Percentiles rank a stretch among this genome's conserved stretches.
These are phyloP conservation scores for Uria lomvia DNA, from an alignment of 2,113 vertebrate genomes.

Conservation along the genomic window DNA sequence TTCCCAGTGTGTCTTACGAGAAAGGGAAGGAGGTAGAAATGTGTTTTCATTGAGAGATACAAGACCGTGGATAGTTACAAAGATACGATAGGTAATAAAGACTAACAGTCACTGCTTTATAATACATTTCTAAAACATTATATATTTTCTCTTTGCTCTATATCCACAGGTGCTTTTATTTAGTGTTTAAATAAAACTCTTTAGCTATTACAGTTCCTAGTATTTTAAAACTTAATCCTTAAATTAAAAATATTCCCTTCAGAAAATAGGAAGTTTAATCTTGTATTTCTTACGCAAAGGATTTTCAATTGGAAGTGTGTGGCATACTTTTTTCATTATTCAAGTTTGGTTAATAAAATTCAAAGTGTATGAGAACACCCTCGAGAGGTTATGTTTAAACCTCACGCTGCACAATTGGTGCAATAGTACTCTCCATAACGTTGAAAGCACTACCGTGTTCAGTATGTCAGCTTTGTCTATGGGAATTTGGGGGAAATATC, in stretches of 20 bases:
- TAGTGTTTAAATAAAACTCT: not conserved
- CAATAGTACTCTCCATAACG: not conserved
- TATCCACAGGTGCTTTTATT: not conserved
- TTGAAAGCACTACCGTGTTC: not conserved
- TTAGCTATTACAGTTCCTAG: not conserved
- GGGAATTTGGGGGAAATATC: not conserved
- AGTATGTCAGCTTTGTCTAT: not conserved
- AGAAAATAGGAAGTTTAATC: not conserved
- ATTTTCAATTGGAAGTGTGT: not conserved
- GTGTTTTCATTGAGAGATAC: not conserved
- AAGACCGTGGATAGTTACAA: not conserved
- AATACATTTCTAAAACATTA: not conserved
- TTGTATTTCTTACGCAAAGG: not conserved
- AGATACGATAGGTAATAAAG: not conserved
- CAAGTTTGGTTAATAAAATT: not conserved
- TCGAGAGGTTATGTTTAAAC: not conserved
- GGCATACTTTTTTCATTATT: rapidly evolving
- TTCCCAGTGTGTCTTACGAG: not conserved
- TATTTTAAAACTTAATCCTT: not conserved
- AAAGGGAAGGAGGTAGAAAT: not conserved
- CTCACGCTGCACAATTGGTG: not conserved
- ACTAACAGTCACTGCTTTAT: not conserved
- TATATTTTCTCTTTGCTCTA: not conserved
- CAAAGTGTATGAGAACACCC: not conserved
- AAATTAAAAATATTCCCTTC: not conserved